Conservation (phyloP, 1,140 invertebrate genomes). For the Drosophila orosa region DNA sequence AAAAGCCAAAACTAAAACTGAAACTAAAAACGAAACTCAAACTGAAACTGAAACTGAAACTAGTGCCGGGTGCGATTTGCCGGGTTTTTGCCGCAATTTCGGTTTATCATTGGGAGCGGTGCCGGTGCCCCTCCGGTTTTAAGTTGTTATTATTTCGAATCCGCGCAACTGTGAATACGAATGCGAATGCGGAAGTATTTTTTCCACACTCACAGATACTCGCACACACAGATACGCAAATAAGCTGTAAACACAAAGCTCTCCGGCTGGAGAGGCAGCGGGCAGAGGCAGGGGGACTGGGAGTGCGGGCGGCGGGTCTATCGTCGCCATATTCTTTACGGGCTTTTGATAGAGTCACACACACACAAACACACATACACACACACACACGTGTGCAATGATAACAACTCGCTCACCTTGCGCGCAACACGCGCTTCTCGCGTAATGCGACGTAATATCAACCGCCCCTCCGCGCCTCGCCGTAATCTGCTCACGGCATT, state of each 20-base stretch:
- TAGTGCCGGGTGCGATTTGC: conserved; percentile 20
- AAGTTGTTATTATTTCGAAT: conserved; percentile 64
- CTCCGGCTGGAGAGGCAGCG: conserved; percentile 2
- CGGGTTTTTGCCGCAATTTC: conserved; percentile 31
- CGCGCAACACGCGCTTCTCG: conserved; percentile 69
- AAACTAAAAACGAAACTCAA: conserved; percentile 18
- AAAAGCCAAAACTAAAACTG: conserved; percentile 7
- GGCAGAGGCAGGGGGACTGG: background rate
- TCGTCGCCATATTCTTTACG: conserved; percentile 71
- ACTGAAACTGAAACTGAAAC: conserved; percentile 16
- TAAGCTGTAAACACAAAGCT: conserved; percentile 53
- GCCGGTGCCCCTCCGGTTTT: conserved; percentile 25
- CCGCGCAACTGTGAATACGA: conserved; percentile 18
- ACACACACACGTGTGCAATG: conserved; percentile 59
- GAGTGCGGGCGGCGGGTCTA: conserved; percentile 30
- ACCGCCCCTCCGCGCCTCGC: background rate
- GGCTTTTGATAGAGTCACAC: conserved; percentile 59
- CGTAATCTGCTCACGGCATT: conserved; percentile 44
- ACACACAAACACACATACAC: conserved; percentile 1
- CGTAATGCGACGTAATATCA: conserved; percentile 78
- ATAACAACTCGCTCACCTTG: conserved; percentile 80
- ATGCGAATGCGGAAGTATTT: conserved; percentile 71
- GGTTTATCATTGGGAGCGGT: conserved; percentile 47
- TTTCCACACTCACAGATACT: conserved; percentile 30
- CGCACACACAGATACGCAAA: conserved; percentile 62